Evolutionary conservation across 2,888 invertebrate genomes (phyloP), one percentile per base, ranked within the genome.

Genomic region (Watsonalla binaria): DNA sequence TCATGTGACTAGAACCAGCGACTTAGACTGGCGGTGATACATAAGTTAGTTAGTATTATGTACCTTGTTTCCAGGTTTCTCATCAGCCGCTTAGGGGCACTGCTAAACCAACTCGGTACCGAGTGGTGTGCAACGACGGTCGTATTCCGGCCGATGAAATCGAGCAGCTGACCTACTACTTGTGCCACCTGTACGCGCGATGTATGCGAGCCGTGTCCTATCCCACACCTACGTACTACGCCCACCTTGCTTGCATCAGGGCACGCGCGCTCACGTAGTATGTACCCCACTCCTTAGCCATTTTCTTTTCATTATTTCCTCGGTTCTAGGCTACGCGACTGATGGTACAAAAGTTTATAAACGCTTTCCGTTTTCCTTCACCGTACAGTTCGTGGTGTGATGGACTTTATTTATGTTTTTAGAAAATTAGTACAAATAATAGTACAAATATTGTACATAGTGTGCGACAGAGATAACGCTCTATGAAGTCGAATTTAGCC

Each of bases 181-280:
- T 98, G 50, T 97, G 97, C 73, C 96, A 97, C 76, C 85, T 96
- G 88, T 98, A 96, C 84, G 92, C 95, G 0, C 93, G 98, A 6
- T 97, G 97, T 76, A 95, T 94, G 61, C 91, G 97, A 68, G 89
- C 96, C 45, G 96, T 97, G 0, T 96, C 96, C 11, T 96, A 96
- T 85, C 96, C 96, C 6, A 95, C 96, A 2, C 96, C 97, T 0
- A 96, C 96, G 0, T 97, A 97, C 84, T 95, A 97, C 81, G 96
- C 96, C 11, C 96, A 97, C 84, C 92, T 96, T 51, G 96, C 95
- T 11, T 96, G 96, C 9, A 93, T 94, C 52, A 92, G 97, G 13
- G 96, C 93, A 1, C 79, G 92, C 48, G 86, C 91, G 15, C 86
- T 92, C 14, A 92, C 91, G 0, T 68, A 76, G 92, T 88, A 76